These are phyloP conservation scores for Clytia hemisphaerica DNA, from an alignment of 30 jellyfish, hydroid and myxozoan species.

Conservation along the genomic window DNA sequence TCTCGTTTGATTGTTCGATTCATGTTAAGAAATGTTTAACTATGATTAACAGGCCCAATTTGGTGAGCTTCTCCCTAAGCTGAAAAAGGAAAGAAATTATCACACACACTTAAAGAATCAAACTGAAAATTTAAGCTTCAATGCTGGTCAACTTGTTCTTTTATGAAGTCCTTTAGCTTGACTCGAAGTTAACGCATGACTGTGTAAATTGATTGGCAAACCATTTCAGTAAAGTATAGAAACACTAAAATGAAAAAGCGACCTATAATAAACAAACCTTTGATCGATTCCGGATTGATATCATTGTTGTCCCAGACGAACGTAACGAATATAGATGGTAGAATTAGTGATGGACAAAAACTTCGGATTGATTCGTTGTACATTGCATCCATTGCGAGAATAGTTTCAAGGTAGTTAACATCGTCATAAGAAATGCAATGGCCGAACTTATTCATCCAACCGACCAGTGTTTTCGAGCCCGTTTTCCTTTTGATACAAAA, in stretches of 20 bases:
- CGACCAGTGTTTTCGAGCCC: conserved; percentile 22
- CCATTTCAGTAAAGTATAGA: too few relatives aligned
- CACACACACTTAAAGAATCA: too few relatives aligned
- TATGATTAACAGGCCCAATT: too few relatives aligned
- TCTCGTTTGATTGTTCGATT: too few relatives aligned
- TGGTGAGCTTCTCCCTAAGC: too few relatives aligned
- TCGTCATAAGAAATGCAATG: conserved; percentile 26
- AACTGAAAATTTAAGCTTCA: too few relatives aligned
- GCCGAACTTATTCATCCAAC: conserved; percentile 37
- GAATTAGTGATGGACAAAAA: conserved; percentile 2
- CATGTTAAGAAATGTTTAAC: too few relatives aligned
- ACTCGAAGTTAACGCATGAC: too few relatives aligned
- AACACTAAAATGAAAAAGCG: too few relatives aligned
- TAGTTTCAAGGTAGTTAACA: conserved; percentile 12
- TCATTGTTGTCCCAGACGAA: conserved; percentile 26
- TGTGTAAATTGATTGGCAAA: too few relatives aligned
- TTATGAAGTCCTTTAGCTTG: conserved; percentile 26
- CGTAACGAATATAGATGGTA: conserved; percentile 3
- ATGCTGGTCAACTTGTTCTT: conserved; percentile 9
- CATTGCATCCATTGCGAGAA: not conserved
- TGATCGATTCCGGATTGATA: conserved; percentile 19
- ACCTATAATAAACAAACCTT: too few relatives aligned
- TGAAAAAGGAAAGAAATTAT: too few relatives aligned
- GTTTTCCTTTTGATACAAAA: conserved; percentile 14
- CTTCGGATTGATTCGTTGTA: not conserved